Conservation (phyloP, 2,797 vertebrate species). For the Sebastes itinus region DNA sequence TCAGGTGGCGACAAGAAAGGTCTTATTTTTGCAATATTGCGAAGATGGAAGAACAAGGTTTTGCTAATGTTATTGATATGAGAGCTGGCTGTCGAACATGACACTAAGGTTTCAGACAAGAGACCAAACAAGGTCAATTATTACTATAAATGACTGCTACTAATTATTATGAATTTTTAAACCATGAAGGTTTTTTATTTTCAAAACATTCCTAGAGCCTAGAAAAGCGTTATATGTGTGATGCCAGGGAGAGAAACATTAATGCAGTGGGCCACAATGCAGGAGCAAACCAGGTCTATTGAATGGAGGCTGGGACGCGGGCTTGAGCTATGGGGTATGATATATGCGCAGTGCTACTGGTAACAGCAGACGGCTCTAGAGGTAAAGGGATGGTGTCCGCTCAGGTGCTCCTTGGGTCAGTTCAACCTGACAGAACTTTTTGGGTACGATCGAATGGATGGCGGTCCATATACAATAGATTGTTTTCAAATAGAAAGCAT, state of each 20-base stretch:
- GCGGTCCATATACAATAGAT: too few relatives aligned
- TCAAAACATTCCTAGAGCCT: not conserved
- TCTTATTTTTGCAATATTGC: not conserved
- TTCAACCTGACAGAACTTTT: too few relatives aligned
- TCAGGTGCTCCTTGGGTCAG: too few relatives aligned
- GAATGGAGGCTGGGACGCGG: too few relatives aligned
- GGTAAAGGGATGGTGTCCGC: too few relatives aligned
- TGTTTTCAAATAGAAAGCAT: too few relatives aligned
- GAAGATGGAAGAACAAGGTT: not conserved
- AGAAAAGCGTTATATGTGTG: not conserved
- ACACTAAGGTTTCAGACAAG: not conserved
- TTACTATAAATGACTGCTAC: too few relatives aligned
- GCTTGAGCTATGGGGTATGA: too few relatives aligned
- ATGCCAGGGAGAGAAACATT: not conserved
- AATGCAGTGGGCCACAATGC: not conserved
- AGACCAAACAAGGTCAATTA: not conserved
- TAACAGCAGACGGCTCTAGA: too few relatives aligned
- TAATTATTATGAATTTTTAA: not conserved
- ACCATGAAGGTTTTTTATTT: not conserved
- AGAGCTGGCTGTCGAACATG: not conserved
- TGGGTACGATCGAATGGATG: too few relatives aligned
- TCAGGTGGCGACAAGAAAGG: not conserved
- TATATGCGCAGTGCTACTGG: too few relatives aligned
- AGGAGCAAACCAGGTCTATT: not conserved
- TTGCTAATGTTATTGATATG: not conserved